phyloP scores from a whole-genome alignment of 2,888 invertebrate species.

The Odontothrips loti region DNA sequence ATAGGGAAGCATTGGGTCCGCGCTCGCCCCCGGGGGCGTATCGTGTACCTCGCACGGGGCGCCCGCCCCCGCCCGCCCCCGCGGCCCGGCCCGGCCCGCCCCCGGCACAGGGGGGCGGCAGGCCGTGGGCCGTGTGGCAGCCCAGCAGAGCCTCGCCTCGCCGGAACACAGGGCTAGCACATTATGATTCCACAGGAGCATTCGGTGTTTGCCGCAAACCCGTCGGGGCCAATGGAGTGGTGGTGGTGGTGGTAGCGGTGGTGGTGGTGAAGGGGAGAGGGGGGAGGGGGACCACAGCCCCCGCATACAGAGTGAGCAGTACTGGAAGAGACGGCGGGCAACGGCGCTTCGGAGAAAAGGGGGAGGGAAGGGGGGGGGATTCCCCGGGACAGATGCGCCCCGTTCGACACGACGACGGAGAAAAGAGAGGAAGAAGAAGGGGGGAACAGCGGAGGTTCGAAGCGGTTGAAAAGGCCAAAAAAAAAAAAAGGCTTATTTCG shows the following conservation, averaged over 20 bases:
- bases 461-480: too few relatives aligned
- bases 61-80: neutral
- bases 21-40: neutral
- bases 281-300: neutral
- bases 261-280: neutral
- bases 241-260: neutral
- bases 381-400: neutral
- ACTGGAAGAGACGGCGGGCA: neutral
- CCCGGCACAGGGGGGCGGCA: too few relatives aligned
- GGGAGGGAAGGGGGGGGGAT: neutral
- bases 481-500: too few relatives aligned
- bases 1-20: neutral
- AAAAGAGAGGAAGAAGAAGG: neutral
- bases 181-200: slow-evolving; percentile 26
- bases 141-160: neutral
- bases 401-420: neutral
- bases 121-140: neutral
- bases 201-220: slow-evolving; percentile 24
- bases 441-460: neutral
- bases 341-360: neutral
- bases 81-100: neutral
- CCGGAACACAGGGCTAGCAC: slow-evolving; percentile 15
- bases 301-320: neutral
- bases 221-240: slow-evolving; percentile 7
- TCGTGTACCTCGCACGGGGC: neutral